Percentiles rank a stretch among this genome's conserved stretches.
These are phyloP conservation scores for Volucella inanis DNA, from an alignment of 2,888 invertebrate species.

Conservation along the genomic window DNA sequence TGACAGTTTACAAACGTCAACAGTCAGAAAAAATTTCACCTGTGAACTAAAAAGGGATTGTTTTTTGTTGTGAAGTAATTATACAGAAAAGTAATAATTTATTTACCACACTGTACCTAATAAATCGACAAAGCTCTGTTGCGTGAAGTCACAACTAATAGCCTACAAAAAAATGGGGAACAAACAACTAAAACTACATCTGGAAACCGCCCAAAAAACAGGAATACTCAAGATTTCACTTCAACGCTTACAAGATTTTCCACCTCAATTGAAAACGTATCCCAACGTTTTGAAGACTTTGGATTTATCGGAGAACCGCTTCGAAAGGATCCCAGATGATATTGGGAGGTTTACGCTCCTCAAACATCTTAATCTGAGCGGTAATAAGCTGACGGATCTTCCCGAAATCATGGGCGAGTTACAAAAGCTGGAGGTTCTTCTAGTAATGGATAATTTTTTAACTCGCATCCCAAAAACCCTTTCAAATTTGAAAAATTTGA, in stretches of 20 bases:
- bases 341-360: slow-evolving; percentile 89
- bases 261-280: slow-evolving; percentile 87
- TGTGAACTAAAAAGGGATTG: slow-evolving; percentile 11
- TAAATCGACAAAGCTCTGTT: slow-evolving; percentile 35
- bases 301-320: slow-evolving; percentile 96
- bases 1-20: slow-evolving; percentile 35
- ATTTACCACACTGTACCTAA: slow-evolving; percentile 37
- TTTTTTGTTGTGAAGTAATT: slow-evolving; percentile 55
- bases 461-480: slow-evolving; percentile 86
- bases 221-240: slow-evolving; percentile 95
- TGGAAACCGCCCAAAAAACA: slow-evolving; percentile 97
- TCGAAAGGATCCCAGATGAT: slow-evolving; percentile 90
- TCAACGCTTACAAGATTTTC: slow-evolving; percentile 91
- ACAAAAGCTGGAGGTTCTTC: slow-evolving; percentile 89
- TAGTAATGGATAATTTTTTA: slow-evolving; percentile 92
- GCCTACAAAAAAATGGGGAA: slow-evolving; percentile 89
- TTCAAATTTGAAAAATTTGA: slow-evolving; percentile 87
- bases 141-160: slow-evolving; percentile 19
- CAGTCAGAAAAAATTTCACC: neutral
- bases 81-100: slow-evolving; percentile 41
- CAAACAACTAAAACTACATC: slow-evolving; percentile 93
- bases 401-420: slow-evolving; percentile 88
- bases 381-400: slow-evolving; percentile 90
- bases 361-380: slow-evolving; percentile 90
- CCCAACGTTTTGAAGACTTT: slow-evolving; percentile 91